Conservation (phyloP, 2,113 vertebrate genomes). For the Pygoscelis adeliae region DNA sequence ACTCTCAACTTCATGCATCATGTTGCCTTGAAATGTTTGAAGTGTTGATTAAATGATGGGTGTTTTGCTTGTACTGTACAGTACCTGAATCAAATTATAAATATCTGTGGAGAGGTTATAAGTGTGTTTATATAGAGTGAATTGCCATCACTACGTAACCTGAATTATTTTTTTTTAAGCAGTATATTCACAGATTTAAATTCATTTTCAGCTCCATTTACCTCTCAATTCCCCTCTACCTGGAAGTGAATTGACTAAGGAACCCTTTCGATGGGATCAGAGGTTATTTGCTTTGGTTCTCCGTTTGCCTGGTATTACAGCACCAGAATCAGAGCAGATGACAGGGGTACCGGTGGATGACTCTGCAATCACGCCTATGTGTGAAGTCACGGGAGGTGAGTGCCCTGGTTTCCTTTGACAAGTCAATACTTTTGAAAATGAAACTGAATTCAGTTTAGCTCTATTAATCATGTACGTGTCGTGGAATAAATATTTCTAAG, state of each 20-base stretch:
- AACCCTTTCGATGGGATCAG: constrained; percentile 96
- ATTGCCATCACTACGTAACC: background rate
- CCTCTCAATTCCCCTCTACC: constrained; percentile 93
- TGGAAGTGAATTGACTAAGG: constrained; percentile 93
- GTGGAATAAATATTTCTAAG: background rate
- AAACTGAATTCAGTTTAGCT: background rate
- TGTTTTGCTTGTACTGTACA: background rate
- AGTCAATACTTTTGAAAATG: background rate
- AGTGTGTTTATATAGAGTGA: background rate
- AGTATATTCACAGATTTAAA: background rate
- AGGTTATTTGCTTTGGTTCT: constrained; percentile 91
- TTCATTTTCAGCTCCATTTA: constrained; percentile 87
- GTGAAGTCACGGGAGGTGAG: constrained; percentile 92
- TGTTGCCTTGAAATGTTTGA: background rate
- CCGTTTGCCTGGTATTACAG: constrained; percentile 84
- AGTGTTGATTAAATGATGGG: background rate
- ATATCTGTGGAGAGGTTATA: background rate
- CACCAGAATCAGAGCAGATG: constrained; percentile 85
- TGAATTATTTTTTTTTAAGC: background rate
- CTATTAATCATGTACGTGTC: background rate
- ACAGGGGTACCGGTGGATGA: constrained; percentile 88
- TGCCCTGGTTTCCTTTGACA: background rate
- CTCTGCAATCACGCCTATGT: constrained; percentile 94
- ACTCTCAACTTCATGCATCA: background rate
- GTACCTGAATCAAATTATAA: background rate